Evolutionary conservation across 2,888 invertebrate species (phyloP).

Genomic region (Epicampocera succincta): DNA sequence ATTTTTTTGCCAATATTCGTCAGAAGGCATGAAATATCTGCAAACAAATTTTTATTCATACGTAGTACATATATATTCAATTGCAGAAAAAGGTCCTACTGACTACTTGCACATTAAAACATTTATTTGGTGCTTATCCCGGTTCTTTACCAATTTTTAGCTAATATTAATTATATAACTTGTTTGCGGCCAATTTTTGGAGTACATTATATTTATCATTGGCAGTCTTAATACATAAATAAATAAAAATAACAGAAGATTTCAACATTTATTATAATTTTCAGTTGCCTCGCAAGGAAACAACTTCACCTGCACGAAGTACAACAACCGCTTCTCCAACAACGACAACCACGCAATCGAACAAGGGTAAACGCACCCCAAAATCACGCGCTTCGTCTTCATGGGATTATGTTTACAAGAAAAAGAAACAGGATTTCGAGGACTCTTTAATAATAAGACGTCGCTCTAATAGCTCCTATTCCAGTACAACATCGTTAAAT

Average conservation of each 20-base stretch:
- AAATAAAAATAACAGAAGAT: too few species aligned
- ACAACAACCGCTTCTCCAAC: slow-evolving; percentile 42
- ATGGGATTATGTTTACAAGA: slow-evolving; percentile 85
- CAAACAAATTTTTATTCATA: too few species aligned
- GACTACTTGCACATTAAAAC: too few species aligned
- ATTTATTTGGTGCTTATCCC: too few species aligned
- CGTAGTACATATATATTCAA: too few species aligned
- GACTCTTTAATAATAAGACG: slow-evolving; percentile 91
- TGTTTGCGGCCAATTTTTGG: too few species aligned
- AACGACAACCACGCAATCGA: slow-evolving; percentile 35
- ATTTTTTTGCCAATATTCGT: too few species aligned
- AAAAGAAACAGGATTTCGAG: slow-evolving; percentile 84
- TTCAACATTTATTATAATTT: not conserved
- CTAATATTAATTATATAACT: too few species aligned
- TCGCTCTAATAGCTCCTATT: slow-evolving; percentile 92
- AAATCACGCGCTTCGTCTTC: slow-evolving; percentile 78
- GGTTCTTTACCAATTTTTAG: not conserved
- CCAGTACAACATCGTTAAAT: slow-evolving; percentile 86
- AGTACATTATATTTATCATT: too few species aligned
- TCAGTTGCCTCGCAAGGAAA: slow-evolving; percentile 58
- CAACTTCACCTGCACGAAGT: slow-evolving; percentile 59
- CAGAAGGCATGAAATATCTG: too few species aligned
- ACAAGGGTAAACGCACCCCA: slow-evolving; percentile 69
- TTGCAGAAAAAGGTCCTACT: too few species aligned
- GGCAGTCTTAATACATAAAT: too few species aligned